These are phyloP conservation scores for Barypeithes pellucidus DNA, from an alignment of 2,888 invertebrate species.

Conservation along the genomic window DNA sequence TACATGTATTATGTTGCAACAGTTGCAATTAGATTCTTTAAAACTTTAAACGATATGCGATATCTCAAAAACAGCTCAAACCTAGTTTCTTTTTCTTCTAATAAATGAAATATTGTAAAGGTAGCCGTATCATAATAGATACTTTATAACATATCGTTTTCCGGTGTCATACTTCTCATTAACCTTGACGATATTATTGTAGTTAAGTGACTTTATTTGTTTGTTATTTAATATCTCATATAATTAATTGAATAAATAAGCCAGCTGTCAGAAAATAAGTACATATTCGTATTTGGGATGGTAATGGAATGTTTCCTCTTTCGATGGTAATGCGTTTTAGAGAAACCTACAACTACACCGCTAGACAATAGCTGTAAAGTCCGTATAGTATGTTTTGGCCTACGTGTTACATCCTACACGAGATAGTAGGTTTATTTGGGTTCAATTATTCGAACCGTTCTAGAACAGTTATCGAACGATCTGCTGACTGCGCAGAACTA, in stretches of 20 bases:
- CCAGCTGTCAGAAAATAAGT: not conserved
- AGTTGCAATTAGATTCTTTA: too few species aligned
- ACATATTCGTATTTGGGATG: not conserved
- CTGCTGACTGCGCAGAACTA: too few species aligned
- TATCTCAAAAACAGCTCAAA: too few species aligned
- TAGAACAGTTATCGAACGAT: too few species aligned
- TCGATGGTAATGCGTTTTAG: not conserved
- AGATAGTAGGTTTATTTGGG: too few species aligned
- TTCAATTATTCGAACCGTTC: too few species aligned
- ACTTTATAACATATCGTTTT: not conserved
- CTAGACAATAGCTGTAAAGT: not conserved
- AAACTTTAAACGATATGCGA: too few species aligned
- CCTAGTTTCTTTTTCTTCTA: too few species aligned
- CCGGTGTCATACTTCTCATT: not conserved
- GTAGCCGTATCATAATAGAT: not conserved
- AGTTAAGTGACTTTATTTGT: not conserved
- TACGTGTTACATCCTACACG: slow-evolving; percentile 2
- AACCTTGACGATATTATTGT: not conserved
- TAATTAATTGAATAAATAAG: not conserved
- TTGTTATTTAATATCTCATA: not conserved
- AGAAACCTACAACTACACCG: not conserved
- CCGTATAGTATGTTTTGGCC: not conserved
- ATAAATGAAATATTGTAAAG: too few species aligned
- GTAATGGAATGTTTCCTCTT: not conserved
- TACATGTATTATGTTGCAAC: too few species aligned